Percentiles rank a stretch among this genome's conserved stretches.
Evolutionary conservation across 2,797 vertebrate species (phyloP).

Genomic region (Melanotaenia maccullochi): DNA sequence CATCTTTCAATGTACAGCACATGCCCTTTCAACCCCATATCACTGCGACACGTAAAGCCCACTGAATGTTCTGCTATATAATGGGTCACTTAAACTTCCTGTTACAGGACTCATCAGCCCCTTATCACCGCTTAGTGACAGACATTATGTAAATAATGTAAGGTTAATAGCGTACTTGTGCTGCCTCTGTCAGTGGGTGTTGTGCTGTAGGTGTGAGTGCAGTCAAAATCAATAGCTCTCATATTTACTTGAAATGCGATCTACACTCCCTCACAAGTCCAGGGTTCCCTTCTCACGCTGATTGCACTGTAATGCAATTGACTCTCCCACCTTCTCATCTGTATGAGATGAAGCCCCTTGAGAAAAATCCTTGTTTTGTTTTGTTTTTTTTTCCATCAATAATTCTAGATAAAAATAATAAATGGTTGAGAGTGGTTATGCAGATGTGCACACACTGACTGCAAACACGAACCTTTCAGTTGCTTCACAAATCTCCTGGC

Average conservation of each 20-base stretch:
- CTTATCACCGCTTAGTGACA: constrained; percentile 19
- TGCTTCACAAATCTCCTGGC: constrained; percentile 57
- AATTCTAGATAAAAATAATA: constrained; percentile 50
- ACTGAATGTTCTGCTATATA: constrained; percentile 6
- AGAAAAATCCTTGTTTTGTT: constrained; percentile 18
- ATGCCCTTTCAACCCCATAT: constrained; percentile 43
- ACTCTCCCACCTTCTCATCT: constrained; percentile 51
- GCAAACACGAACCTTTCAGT: constrained; percentile 51
- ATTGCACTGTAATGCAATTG: constrained; percentile 68
- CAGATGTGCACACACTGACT: constrained; percentile 13
- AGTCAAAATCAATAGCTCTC: constrained; percentile 72
- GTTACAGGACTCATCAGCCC: constrained; percentile 16
- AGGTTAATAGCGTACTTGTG: constrained; percentile 23
- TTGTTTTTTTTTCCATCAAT: constrained; percentile 22
- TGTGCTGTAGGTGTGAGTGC: constrained; percentile 54
- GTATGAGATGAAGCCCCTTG: constrained; percentile 17
- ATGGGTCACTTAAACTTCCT: constrained; percentile 7
- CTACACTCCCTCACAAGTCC: constrained; percentile 49
- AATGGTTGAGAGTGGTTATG: constrained; percentile 21
- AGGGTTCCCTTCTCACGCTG: constrained; percentile 38
- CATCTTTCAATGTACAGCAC: constrained; percentile 59
- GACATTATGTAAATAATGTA: constrained; percentile 46
- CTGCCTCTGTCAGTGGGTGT: constrained; percentile 30
- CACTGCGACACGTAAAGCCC: constrained; percentile 29
- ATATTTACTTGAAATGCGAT: constrained; percentile 72